A percentile compares a stretch with the other conserved stretches of the same genome.
Conservation (phyloP, 2,888 invertebrate genomes). For the Lacanobia wlatinum region DNA sequence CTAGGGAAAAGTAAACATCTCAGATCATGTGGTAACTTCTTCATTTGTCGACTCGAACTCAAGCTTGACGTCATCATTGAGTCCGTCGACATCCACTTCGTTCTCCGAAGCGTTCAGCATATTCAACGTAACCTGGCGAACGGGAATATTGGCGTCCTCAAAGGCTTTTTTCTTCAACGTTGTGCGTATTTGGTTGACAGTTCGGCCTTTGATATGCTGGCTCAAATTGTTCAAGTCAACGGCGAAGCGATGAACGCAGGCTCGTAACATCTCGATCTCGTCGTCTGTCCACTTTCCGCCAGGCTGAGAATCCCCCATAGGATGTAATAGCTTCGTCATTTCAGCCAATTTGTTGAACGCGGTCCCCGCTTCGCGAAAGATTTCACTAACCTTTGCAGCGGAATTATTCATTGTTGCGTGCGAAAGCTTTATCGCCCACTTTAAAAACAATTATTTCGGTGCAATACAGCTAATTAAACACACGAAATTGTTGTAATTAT, state of each 20-base stretch:
- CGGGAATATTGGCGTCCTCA: constrained; percentile 96
- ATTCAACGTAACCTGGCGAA: constrained; percentile 95
- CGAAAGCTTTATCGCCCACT: neutral
- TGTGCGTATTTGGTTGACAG: constrained; percentile 93
- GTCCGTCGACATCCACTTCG: constrained; percentile 96
- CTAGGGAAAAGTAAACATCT: constrained; percentile 50
- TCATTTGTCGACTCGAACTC: constrained; percentile 95
- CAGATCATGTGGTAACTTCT: constrained; percentile 92
- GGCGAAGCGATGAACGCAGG: constrained; percentile 56
- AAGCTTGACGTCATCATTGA: constrained; percentile 94
- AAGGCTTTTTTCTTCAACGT: constrained; percentile 97
- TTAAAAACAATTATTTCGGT: neutral
- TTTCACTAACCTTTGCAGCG: constrained; percentile 95
- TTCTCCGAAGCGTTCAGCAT: constrained; percentile 98
- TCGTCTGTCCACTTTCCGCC: constrained; percentile 78
- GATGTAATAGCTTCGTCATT: constrained; percentile 97
- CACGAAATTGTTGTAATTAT: neutral
- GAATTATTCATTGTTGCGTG: constrained; percentile 47
- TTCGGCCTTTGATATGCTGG: constrained; percentile 53
- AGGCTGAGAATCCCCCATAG: constrained; percentile 95
- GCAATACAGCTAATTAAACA: neutral
- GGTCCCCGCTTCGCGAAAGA: constrained; percentile 97
- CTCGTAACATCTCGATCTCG: constrained; percentile 58
- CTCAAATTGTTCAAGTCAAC: constrained; percentile 52
- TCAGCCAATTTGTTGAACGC: constrained; percentile 98